Evolutionary conservation across 2,797 vertebrate genomes (phyloP).

Genomic region (Dermochelys coriacea): DNA sequence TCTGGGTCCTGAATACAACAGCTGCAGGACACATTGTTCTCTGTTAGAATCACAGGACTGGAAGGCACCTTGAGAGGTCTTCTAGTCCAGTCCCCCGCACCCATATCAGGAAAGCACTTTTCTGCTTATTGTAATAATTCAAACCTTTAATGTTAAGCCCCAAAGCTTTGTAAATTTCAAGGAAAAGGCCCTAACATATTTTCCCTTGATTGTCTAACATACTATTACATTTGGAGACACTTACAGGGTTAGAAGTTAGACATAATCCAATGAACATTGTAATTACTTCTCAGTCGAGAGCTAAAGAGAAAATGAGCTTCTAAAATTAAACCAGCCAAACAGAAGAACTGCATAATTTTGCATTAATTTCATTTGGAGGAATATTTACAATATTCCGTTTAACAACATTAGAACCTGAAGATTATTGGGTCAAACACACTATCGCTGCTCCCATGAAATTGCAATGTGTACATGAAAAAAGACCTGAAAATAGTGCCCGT

Average conservation of each 20-base stretch:
- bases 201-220: not conserved
- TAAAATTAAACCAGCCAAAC: conserved; percentile 21
- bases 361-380: not conserved
- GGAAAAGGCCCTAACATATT: not conserved
- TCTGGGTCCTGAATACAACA: not conserved
- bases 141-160: rapidly evolving
- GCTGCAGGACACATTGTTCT: not conserved
- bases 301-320: not conserved
- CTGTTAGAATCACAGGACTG: not conserved
- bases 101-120: not conserved
- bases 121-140: rapidly evolving
- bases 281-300: not conserved
- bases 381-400: conserved; percentile 3
- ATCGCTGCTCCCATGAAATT: not conserved
- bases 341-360: conserved; percentile 12
- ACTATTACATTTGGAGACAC: rapidly evolving
- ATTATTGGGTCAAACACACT: not conserved
- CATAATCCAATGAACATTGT: not conserved
- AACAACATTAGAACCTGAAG: not conserved
- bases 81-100: not conserved
- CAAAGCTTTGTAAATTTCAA: rapidly evolving
- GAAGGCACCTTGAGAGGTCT: not conserved
- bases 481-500: rapidly evolving
- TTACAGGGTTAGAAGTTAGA: not conserved
- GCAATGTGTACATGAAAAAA: rapidly evolving